Conservation (phyloP, 2,888 invertebrate genomes). For the Rhyacophila evoluta region DNA sequence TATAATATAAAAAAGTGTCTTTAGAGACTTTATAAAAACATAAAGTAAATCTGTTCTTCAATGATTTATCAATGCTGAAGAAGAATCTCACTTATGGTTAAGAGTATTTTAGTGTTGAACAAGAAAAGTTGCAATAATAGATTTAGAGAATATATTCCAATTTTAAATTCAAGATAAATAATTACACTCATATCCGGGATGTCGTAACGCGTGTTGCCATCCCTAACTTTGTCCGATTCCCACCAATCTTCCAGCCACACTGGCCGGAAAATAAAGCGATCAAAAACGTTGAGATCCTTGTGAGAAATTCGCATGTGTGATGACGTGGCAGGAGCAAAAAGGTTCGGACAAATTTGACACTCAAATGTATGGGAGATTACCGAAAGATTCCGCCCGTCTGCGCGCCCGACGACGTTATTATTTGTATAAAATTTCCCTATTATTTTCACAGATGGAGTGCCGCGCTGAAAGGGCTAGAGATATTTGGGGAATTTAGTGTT, state of each 20-base stretch:
- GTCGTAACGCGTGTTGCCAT: not conserved
- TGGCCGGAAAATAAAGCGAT: slow-evolving; percentile 8
- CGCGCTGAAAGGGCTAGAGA: not conserved
- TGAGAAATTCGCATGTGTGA: slow-evolving; percentile 22
- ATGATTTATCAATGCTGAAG: too few relatives aligned
- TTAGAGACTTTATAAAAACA: too few relatives aligned
- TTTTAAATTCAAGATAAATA: too few relatives aligned
- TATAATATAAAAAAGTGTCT: too few relatives aligned
- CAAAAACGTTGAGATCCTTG: slow-evolving; percentile 10
- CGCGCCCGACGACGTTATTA: not conserved
- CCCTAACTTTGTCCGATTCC: not conserved
- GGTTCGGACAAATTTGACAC: slow-evolving; percentile 30
- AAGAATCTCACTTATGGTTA: too few relatives aligned
- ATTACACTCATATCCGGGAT: too few relatives aligned
- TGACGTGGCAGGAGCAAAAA: not conserved
- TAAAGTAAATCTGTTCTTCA: too few relatives aligned
- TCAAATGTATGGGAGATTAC: slow-evolving; percentile 44
- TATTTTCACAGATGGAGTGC: slow-evolving; percentile 10
- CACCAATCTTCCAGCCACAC: not conserved
- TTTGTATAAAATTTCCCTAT: slow-evolving; percentile 22
- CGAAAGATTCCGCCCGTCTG: not conserved
- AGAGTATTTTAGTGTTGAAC: too few relatives aligned
- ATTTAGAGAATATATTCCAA: too few relatives aligned
- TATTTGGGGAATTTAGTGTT: not conserved
- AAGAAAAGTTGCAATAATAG: too few relatives aligned